phyloP scores from a whole-genome alignment of 2,888 invertebrate genomes.

The Allygus modestus region DNA sequence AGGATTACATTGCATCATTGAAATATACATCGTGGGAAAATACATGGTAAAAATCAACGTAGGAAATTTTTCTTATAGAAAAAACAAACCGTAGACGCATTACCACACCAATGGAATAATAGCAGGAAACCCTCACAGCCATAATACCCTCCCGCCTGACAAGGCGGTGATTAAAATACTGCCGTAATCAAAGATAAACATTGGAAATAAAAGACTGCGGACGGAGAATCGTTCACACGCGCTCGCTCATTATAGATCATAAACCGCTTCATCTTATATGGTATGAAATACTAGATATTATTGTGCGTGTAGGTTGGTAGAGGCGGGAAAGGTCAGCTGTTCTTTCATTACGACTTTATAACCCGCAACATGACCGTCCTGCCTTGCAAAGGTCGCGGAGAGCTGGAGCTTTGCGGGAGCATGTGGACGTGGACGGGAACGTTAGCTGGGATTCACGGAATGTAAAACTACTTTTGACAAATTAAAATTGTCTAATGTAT shows the following conservation, averaged over 20 bases:
- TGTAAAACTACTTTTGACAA: no score
- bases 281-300: constrained; percentile 58
- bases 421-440: no score
- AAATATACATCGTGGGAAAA: no score
- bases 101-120: not conserved
- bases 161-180: not conserved
- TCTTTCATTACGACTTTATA: constrained; percentile 38
- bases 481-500: no score
- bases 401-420: no score
- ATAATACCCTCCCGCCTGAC: not conserved
- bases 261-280: constrained; percentile 49
- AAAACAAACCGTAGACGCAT: no score
- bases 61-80: no score
- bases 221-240: not conserved
- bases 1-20: no score
- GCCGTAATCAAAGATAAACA: constrained; percentile 18
- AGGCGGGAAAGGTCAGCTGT: constrained; percentile 53
- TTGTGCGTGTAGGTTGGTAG: constrained; percentile 53
- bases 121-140: not conserved
- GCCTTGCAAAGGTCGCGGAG: not conserved
- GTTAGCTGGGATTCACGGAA: no score
- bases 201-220: constrained; percentile 5
- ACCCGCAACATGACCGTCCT: not conserved
- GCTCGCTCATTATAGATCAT: constrained; percentile 51
- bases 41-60: no score